Conservation (phyloP, 1,140 invertebrate genomes). For the Bombus confusus region DNA sequence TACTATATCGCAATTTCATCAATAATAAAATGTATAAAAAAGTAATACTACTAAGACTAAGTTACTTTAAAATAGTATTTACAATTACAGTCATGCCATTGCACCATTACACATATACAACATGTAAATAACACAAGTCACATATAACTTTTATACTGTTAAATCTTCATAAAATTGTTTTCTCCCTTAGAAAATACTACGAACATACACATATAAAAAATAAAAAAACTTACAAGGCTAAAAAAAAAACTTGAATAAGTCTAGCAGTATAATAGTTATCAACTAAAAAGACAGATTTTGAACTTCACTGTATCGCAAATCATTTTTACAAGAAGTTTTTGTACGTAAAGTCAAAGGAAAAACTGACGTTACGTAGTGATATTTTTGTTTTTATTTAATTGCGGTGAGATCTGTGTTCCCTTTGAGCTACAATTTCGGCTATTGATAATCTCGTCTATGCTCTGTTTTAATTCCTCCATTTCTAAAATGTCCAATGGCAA, state of each 20-base stretch:
- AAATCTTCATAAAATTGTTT: too few species aligned
- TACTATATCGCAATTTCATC: conserved; percentile 33
- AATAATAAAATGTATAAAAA: conserved; percentile 57
- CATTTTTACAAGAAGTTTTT: background rate
- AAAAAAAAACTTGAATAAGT: background rate
- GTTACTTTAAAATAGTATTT: conserved; percentile 42
- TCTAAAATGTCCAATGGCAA: conserved; percentile 79
- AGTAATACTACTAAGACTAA: background rate
- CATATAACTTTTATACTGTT: too few species aligned
- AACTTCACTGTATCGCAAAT: background rate
- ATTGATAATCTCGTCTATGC: conserved; percentile 80
- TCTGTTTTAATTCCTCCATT: conserved; percentile 80
- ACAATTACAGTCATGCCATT: conserved; percentile 17
- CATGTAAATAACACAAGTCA: background rate
- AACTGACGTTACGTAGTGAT: conserved; percentile 36
- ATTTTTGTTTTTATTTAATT: conserved; percentile 74
- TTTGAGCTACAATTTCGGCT: conserved; percentile 76
- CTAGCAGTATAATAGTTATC: background rate
- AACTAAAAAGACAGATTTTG: background rate
- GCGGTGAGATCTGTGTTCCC: conserved; percentile 78
- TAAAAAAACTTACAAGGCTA: background rate
- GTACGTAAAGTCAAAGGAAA: background rate
- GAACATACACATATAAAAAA: conserved; percentile 63
- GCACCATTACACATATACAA: conserved; percentile 15
- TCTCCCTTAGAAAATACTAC: too few species aligned